Evolutionary conservation across 2,888 invertebrate species (phyloP).

Genomic region (Heliconius erato): DNA sequence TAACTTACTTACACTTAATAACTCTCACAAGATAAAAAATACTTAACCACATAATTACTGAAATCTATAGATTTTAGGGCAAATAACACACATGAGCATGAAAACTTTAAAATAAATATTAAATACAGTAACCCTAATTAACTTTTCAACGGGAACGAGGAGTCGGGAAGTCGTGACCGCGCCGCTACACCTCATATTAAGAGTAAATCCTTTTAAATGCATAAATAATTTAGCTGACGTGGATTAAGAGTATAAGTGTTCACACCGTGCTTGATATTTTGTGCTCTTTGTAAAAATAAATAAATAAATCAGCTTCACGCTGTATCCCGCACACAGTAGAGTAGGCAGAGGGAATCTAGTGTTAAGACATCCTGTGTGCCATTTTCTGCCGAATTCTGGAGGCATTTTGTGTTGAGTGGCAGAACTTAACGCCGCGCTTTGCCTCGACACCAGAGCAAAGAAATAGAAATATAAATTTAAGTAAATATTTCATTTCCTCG

Average conservation of each 20-base stretch:
- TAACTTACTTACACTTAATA: too few species aligned
- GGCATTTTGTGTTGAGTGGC: too few species aligned
- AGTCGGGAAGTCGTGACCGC: slow-evolving; percentile 78
- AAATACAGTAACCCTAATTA: slow-evolving; percentile 70
- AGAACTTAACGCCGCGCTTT: too few species aligned
- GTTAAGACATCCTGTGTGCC: too few species aligned
- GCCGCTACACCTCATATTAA: slow-evolving; percentile 82
- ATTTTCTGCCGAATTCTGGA: too few species aligned
- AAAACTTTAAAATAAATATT: slow-evolving; percentile 52
- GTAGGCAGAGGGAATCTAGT: too few species aligned
- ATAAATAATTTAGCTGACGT: slow-evolving; percentile 82
- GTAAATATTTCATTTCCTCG: too few species aligned
- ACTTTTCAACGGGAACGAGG: slow-evolving; percentile 67
- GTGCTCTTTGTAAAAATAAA: neutral
- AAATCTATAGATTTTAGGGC: neutral
- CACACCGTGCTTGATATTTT: slow-evolving; percentile 56
- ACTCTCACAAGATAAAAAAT: neutral
- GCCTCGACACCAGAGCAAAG: too few species aligned
- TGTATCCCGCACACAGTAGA: too few species aligned
- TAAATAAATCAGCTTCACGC: too few species aligned
- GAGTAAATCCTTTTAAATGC: slow-evolving; percentile 85
- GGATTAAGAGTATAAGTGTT: slow-evolving; percentile 68
- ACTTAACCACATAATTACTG: neutral
- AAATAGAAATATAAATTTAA: too few species aligned
- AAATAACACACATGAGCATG: neutral